These are phyloP conservation scores for Sarcophaga carnaria DNA, from an alignment of 2,888 invertebrate species.

Conservation along the genomic window DNA sequence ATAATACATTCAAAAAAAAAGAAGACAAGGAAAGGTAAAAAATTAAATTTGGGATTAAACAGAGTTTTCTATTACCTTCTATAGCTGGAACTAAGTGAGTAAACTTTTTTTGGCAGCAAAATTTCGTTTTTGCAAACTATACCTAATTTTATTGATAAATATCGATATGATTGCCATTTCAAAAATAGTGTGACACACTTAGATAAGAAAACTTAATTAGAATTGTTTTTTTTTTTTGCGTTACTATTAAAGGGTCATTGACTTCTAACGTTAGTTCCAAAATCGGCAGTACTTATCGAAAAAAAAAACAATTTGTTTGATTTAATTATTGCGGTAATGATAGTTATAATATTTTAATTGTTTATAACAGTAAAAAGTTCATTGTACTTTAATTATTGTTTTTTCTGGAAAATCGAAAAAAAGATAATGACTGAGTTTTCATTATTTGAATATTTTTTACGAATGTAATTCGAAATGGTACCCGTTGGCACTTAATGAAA, in stretches of 20 bases:
- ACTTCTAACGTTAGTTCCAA: neutral
- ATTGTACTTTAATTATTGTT: neutral
- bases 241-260: neutral
- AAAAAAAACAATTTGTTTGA: neutral
- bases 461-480: no score
- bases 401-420: neutral
- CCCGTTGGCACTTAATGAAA: no score
- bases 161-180: neutral
- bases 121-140: neutral
- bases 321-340: neutral
- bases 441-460: neutral
- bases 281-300: neutral
- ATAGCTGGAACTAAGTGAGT: no score
- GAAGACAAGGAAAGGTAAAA: no score
- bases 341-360: neutral
- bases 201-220: neutral
- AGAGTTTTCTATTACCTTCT: no score
- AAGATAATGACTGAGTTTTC: neutral
- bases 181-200: conserved; percentile 4
- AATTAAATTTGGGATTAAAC: no score
- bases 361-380: neutral
- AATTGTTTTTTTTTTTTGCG: neutral
- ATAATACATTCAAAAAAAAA: no score
- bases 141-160: neutral
- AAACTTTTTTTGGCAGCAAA: no score